Evolutionary conservation across 2,888 invertebrate genomes (phyloP), one percentile per base, ranked within the genome.

Genomic region (Chaitophorus viminalis): DNA sequence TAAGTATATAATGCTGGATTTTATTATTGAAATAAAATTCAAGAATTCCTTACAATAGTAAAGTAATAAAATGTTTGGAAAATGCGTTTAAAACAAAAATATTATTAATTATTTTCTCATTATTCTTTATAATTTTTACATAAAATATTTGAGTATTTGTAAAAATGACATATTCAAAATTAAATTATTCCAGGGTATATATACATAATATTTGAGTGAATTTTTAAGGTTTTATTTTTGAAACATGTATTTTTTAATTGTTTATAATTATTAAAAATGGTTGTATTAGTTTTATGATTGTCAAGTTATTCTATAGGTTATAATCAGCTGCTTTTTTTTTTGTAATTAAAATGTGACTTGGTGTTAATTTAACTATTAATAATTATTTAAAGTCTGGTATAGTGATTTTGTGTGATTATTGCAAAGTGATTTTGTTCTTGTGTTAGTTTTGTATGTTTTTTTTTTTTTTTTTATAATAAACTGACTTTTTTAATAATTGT

Each of bases 371-470:
- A 75, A 75, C 33, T 76, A 65, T 65, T 83, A 75, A 39, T 75
- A 75, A 83, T 65, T 76, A 68, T 76, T 84, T 75, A 39, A 84
- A 76, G 84, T 84, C 68, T 39, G 52, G 68, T 68, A 76, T 76
- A 68, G 46, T 76, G 46, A 84, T 84, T 84, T 84, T 84, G 84
- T 76, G 84, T 82, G 82, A 82, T 82, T 82, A 70, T 46, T 36
- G 29, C 6, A 8, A 52, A 77, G 31, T 84, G 46, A 84, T 84
- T 76, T 84, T 68, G 46, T 76, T 84, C 0, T 65, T 84, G 18
- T 84, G 60, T 75, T 81, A 36, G 36, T 74, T 84, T 83, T 83
- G 54, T 83, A 82, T 54, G 25, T 74, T 83, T 76, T 76, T 68
- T 70, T 83, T 76, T 76, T 68, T 70, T 76, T 76, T 70, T 68